phyloP scores from a whole-genome alignment of 2,888 invertebrate species.

The Polydrusus pterygomalis region DNA sequence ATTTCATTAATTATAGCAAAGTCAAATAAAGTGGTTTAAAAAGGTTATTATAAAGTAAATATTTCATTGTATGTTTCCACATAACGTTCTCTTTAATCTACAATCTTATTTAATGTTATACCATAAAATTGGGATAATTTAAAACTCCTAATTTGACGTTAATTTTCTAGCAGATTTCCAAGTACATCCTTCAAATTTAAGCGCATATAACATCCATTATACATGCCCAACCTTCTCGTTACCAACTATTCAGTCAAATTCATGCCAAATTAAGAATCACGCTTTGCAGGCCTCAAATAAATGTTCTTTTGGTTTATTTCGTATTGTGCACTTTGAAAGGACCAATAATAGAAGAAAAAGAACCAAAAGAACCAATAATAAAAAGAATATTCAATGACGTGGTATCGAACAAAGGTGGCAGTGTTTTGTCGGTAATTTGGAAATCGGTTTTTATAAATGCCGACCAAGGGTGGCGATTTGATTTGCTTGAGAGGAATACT shows the following conservation, averaged over 20 bases:
- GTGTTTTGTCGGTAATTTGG: conserved; percentile 36
- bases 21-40: no score
- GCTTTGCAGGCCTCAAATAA: conserved; percentile 44
- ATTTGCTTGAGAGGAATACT: conserved; percentile 54
- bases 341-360: conserved; percentile 45
- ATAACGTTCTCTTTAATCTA: no score
- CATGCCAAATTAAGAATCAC: conserved; percentile 37
- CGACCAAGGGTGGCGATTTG: conserved; percentile 56
- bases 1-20: no score
- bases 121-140: conserved; percentile 7
- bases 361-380: conserved; percentile 22
- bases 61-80: no score
- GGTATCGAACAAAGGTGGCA: conserved; percentile 47
- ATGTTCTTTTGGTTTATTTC: conserved; percentile 46
- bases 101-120: neutral
- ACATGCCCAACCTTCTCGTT: conserved; percentile 1
- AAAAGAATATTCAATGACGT: conserved; percentile 55
- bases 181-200: conserved; percentile 45
- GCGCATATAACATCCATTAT: conserved; percentile 24
- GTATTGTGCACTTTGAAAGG: conserved; percentile 40
- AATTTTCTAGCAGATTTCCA: conserved; percentile 40
- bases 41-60: no score
- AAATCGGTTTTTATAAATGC: conserved; percentile 52
- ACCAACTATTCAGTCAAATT: conserved; percentile 32
- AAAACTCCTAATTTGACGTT: conserved; percentile 24